Percentiles rank a stretch among this genome's conserved stretches.
Conservation (phyloP, 2,113 vertebrate genomes). For the Dasypus novemcinctus region DNA sequence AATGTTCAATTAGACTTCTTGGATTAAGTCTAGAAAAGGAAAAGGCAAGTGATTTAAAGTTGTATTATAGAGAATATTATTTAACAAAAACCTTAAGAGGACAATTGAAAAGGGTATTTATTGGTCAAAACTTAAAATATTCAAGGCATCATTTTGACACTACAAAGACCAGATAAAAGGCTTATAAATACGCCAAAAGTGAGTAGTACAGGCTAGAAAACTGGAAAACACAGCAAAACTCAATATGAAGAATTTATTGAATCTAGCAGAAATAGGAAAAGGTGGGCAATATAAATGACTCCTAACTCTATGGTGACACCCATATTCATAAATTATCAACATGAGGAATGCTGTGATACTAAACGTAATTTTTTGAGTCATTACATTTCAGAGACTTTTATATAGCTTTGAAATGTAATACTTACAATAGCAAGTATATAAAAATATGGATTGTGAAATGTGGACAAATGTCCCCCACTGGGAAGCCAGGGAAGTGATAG, state of each 20-base stretch:
- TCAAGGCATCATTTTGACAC: slow-evolving; percentile 77
- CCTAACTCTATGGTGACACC: slow-evolving; percentile 71
- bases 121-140: slow-evolving; percentile 79
- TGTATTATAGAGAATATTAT: slow-evolving; percentile 65
- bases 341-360: slow-evolving; percentile 64
- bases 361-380: slow-evolving; percentile 69
- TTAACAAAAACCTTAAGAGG: slow-evolving; percentile 65
- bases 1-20: slow-evolving; percentile 72
- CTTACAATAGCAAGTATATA: slow-evolving; percentile 63
- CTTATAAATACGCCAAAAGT: slow-evolving; percentile 77
- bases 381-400: slow-evolving; percentile 73
- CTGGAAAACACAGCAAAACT: slow-evolving; percentile 67
- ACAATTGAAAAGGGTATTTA: slow-evolving; percentile 78
- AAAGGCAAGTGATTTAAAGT: slow-evolving; percentile 52
- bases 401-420: no score
- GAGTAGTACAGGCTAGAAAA: slow-evolving; percentile 75
- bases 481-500: slow-evolving; percentile 56
- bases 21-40: slow-evolving; percentile 62
- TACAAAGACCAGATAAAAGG: slow-evolving; percentile 74
- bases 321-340: slow-evolving; percentile 75
- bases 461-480: not conserved
- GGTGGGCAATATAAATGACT: slow-evolving; percentile 71
- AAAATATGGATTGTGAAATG: slow-evolving; percentile 59
- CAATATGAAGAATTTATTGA: slow-evolving; percentile 71
- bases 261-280: slow-evolving; percentile 76